Evolutionary conservation across 2,113 vertebrate species (phyloP).

Genomic region (Thalassarche chlororhynchos): DNA sequence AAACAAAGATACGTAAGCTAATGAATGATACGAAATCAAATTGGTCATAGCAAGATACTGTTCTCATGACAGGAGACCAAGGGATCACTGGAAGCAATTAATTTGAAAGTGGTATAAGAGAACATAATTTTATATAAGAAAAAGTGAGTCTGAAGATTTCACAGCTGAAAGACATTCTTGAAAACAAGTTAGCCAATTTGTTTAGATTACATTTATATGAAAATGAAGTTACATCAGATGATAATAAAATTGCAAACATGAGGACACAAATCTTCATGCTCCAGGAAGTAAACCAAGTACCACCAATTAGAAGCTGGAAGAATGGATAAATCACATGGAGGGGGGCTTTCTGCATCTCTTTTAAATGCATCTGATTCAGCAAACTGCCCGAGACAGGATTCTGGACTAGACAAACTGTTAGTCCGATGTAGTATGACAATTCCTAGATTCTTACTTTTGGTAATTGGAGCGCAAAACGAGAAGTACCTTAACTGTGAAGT

Average conservation of each 20-base stretch:
- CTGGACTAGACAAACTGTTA: not conserved
- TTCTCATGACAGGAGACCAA: not conserved
- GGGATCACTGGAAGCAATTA: not conserved
- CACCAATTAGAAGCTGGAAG: not conserved
- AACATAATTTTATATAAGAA: not conserved
- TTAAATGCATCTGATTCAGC: not conserved
- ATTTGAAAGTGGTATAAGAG: not conserved
- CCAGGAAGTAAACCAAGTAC: not conserved
- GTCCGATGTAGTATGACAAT: not conserved
- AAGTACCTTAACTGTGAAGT: not conserved
- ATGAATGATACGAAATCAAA: not conserved
- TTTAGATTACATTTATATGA: not conserved
- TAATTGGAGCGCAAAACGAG: not conserved
- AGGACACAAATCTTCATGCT: not conserved
- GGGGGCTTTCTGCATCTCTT: not conserved
- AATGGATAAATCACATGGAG: not conserved
- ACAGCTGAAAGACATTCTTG: not conserved
- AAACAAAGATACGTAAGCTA: not conserved
- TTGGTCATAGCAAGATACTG: not conserved
- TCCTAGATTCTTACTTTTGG: not conserved
- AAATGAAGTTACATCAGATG: not conserved
- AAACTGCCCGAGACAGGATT: not conserved
- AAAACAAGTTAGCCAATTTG: not conserved
- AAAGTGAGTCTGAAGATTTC: not conserved
- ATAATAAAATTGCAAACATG: not conserved